These are phyloP conservation scores for Lacerta viridis DNA, from an alignment of 2,797 vertebrate genomes.

Conservation along the genomic window DNA sequence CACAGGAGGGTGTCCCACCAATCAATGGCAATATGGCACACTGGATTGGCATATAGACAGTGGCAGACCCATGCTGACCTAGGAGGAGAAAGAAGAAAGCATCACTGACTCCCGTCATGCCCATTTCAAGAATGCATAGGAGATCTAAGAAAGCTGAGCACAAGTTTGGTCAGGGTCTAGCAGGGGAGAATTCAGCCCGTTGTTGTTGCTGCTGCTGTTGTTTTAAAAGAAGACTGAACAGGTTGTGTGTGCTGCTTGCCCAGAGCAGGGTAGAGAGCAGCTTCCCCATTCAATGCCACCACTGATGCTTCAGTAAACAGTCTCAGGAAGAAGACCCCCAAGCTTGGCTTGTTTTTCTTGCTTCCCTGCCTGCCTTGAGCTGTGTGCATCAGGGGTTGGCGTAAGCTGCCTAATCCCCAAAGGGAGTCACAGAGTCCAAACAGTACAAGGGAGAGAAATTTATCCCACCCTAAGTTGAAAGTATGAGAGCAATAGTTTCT, in stretches of 20 bases:
- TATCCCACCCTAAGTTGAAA: slow-evolving; percentile 9
- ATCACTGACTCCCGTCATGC: not conserved
- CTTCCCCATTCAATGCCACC: not conserved
- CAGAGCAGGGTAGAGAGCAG: not conserved
- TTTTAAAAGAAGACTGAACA: not conserved
- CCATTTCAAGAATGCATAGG: not conserved
- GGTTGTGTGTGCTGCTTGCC: not conserved
- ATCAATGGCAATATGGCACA: not conserved
- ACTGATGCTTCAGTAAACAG: not conserved
- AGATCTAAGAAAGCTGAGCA: not conserved
- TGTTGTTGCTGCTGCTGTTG: too few relatives aligned
- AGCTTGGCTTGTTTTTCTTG: slow-evolving; percentile 12
- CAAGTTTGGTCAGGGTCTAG: not conserved
- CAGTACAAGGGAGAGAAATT: not conserved
- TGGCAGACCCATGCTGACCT: not conserved
- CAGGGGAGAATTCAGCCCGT: not conserved
- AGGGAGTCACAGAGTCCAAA: not conserved
- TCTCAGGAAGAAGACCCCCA: not conserved
- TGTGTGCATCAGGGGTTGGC: too few relatives aligned
- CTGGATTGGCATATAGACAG: not conserved
- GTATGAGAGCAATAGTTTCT: slow-evolving; percentile 3
- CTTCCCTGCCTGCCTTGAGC: not conserved
- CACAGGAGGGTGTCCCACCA: not conserved
- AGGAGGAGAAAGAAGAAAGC: not conserved
- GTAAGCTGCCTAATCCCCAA: not conserved